Evolutionary conservation across 1,140 invertebrate species (phyloP).

Genomic region (Bombus confusus): DNA sequence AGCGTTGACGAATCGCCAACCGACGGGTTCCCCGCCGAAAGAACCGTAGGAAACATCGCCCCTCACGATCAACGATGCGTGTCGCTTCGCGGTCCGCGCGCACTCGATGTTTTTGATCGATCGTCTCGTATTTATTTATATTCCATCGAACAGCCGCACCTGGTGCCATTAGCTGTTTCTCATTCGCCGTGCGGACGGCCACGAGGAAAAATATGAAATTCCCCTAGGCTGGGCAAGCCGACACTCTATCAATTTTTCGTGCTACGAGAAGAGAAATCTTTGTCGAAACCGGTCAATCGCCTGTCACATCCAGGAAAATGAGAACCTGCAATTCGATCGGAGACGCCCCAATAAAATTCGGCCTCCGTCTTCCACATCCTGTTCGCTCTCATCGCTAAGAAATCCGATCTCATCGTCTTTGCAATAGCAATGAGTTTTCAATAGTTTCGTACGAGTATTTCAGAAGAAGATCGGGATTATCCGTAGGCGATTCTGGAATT

Average conservation of each 20-base stretch:
- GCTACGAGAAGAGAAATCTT: constrained; percentile 55
- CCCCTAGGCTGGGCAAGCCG: constrained; percentile 10
- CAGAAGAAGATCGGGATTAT: too few species aligned
- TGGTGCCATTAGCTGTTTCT: constrained; percentile 68
- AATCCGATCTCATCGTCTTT: neutral
- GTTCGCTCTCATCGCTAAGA: neutral
- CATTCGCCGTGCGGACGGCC: constrained; percentile 38
- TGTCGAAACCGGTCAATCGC: constrained; percentile 48
- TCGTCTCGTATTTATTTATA: constrained; percentile 73
- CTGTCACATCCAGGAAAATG: constrained; percentile 42
- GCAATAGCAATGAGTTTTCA: too few species aligned
- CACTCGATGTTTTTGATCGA: constrained; percentile 70
- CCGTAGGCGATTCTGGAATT: too few species aligned
- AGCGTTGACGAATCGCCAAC: constrained; percentile 53
- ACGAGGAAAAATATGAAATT: constrained; percentile 59
- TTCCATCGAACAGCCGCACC: constrained; percentile 68
- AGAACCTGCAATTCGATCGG: constrained; percentile 42
- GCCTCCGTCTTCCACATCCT: neutral
- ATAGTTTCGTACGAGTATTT: too few species aligned
- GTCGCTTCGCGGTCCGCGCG: constrained; percentile 49
- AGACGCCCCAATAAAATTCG: neutral
- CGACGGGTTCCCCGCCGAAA: neutral
- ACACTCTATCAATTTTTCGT: constrained; percentile 68
- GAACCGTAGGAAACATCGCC: constrained; percentile 10
- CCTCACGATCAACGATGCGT: constrained; percentile 59